Conservation (phyloP, 2,113 vertebrate genomes). For the Menidia beryllina region DNA sequence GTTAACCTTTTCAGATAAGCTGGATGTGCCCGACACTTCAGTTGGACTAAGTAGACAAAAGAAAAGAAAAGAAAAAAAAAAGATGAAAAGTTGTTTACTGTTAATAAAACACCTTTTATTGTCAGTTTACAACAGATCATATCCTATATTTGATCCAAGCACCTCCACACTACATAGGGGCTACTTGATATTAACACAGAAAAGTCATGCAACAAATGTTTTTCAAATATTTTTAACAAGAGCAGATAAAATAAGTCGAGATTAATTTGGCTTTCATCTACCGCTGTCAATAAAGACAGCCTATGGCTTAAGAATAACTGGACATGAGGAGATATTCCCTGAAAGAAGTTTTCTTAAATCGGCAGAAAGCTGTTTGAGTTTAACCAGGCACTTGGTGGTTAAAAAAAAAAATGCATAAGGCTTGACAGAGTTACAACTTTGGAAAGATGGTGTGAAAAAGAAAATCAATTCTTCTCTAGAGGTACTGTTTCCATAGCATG, state of each 20-base stretch:
- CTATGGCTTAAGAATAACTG: conserved; percentile 33
- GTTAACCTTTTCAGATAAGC: conserved; percentile 77
- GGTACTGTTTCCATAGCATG: background rate
- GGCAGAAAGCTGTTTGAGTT: conserved; percentile 15
- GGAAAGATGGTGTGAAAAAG: conserved; percentile 1
- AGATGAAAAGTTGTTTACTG: background rate
- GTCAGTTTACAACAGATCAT: conserved; percentile 35
- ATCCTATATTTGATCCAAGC: conserved; percentile 29
- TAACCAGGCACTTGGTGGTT: conserved; percentile 75
- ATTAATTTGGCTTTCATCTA: conserved; percentile 44
- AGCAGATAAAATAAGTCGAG: conserved; percentile 3
- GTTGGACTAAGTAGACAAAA: background rate
- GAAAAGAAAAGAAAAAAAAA: background rate
- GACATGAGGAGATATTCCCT: conserved; percentile 40
- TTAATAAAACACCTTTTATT: conserved; percentile 54
- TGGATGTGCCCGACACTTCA: background rate
- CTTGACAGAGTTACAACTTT: conserved; percentile 36
- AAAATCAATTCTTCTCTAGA: background rate
- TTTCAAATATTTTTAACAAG: conserved; percentile 13
- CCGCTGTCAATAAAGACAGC: background rate
- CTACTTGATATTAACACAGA: conserved; percentile 4
- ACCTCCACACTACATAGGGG: conserved; percentile 23
- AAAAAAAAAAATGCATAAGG: conserved; percentile 35
- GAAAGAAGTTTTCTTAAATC: conserved; percentile 22
- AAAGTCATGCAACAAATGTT: conserved; percentile 27